Percentiles rank a stretch among this genome's conserved stretches.
These are phyloP conservation scores for Cyclophora albipunctata DNA, from an alignment of 2,888 invertebrate species.

Conservation along the genomic window DNA sequence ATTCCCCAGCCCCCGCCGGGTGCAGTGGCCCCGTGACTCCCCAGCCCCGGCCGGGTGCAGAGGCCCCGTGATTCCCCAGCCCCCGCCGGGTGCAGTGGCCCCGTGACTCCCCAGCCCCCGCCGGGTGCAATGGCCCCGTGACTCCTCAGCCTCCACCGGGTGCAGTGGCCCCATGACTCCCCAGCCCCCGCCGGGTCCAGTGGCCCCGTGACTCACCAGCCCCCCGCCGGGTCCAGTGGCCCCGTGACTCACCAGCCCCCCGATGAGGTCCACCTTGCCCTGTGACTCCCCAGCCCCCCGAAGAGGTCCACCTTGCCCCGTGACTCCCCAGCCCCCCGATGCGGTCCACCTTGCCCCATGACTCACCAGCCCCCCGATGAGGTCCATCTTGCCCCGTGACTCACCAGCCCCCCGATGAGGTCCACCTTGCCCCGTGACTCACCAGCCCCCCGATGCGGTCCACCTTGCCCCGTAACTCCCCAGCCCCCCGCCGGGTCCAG, in stretches of 20 bases:
- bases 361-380: slow-evolving; percentile 92
- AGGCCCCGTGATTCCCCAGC: no score
- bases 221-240: slow-evolving; percentile 83
- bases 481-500: slow-evolving; percentile 92
- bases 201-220: slow-evolving; percentile 79
- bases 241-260: slow-evolving; percentile 84
- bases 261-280: slow-evolving; percentile 94
- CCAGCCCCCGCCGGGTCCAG: slow-evolving; percentile 80
- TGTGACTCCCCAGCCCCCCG: slow-evolving; percentile 86
- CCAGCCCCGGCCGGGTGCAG: no score
- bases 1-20: no score
- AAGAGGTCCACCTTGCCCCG: slow-evolving; percentile 93
- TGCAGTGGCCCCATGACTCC: slow-evolving; percentile 63
- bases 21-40: no score
- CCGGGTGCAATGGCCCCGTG: no score
- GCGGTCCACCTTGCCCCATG: slow-evolving; percentile 90
- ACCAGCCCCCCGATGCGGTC: slow-evolving; percentile 95
- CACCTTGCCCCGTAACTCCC: slow-evolving; percentile 88
- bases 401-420: slow-evolving; percentile 92
- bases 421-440: slow-evolving; percentile 89
- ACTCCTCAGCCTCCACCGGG: background rate
- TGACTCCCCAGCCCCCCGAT: slow-evolving; percentile 90
- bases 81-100: no score
- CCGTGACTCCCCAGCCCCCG: no score
- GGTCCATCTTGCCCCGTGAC: slow-evolving; percentile 89